phyloP scores from a whole-genome alignment of 2,113 vertebrate genomes.

The Triplophysa rosa region DNA sequence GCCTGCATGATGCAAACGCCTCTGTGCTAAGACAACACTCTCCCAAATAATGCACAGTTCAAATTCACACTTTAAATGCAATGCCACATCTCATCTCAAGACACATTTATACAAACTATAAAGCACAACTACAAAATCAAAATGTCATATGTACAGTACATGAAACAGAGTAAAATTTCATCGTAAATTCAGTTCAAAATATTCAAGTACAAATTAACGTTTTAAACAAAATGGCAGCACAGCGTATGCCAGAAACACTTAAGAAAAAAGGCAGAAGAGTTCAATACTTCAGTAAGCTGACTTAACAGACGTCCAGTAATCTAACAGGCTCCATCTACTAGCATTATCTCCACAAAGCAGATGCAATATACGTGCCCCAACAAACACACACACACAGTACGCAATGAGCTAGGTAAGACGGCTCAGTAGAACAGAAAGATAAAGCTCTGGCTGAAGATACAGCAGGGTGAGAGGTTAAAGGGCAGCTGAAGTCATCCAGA shows the following conservation, averaged over 20 bases:
- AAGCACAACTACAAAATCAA: constrained; percentile 10
- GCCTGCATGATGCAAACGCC: constrained; percentile 62
- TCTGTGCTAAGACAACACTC: constrained; percentile 56
- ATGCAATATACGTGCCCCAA: not conserved
- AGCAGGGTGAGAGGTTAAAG: constrained; percentile 32
- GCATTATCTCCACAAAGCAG: constrained; percentile 38
- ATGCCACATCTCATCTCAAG: constrained; percentile 20
- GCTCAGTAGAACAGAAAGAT: constrained; percentile 10
- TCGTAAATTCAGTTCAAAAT: constrained; percentile 19
- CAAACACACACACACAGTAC: constrained; percentile 31
- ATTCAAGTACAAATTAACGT: constrained; percentile 40
- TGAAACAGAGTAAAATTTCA: constrained; percentile 41
- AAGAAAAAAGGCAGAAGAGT: constrained; percentile 14
- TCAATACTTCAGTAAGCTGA: not conserved
- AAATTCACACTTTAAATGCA: constrained; percentile 4
- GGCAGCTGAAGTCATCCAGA: constrained; percentile 7
- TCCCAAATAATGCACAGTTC: constrained; percentile 50
- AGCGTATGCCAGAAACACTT: constrained; percentile 19
- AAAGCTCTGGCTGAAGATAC: constrained; percentile 29
- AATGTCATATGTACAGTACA: constrained; percentile 24
- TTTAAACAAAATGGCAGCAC: constrained; percentile 9
- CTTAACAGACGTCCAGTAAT: constrained; percentile 11
- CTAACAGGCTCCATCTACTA: constrained; percentile 19
- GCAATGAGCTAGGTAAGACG: constrained; percentile 31
- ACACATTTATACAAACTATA: constrained; percentile 30